Base-by-base conservation (phyloP, 2,888 invertebrate species). In the Pterobdella sp. region DNA sequence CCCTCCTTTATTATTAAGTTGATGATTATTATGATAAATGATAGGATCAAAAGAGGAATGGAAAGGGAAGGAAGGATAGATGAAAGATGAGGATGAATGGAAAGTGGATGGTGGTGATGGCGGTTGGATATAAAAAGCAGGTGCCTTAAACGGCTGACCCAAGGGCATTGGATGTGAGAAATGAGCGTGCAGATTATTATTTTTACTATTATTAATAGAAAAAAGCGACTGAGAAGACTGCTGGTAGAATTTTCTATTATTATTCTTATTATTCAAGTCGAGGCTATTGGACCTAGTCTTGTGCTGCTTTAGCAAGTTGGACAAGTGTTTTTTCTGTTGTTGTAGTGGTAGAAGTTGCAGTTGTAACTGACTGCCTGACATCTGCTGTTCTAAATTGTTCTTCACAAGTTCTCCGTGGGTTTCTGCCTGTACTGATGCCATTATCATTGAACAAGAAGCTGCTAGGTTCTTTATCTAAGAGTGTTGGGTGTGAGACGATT, bases 391-490 rank as follows among this genome's bases (percentile, higher is more conserved):
- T 1, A 69, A 14, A 52, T 69, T 69, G 29, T 10, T 36, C 69
- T 69, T 69, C 31, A 69, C 69, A 0, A 32, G 52, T n/a, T 49
- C 69, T 4, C 69, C 69, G 7, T 42, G 49, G 29, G 31, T 52
- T 49, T 69, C 69, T 10, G 69, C 26, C 42, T 69, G 69, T 1
- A 69, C 52, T 37, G 69, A 69, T 1, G 69, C 69, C 69, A 69
- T 69, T 49, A 69, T 69, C 69, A 69, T 69, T 26, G 42, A 42
- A 31, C 69, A 69, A 14, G 69, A 69, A n/a, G 69, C 69, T 26
- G 69, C 69, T 52, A 69, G 26, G 52, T 69, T 49, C 32, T 22
- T 69, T 3, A 69, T 18, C 42, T 37, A 29, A 49, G 2, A 14
- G 52, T 37, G 29, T 31, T 29, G 69, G 29, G 26, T 22, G 36